Conservation (phyloP, 2,888 invertebrate genomes). For the Leptarthrus brevirostris region DNA sequence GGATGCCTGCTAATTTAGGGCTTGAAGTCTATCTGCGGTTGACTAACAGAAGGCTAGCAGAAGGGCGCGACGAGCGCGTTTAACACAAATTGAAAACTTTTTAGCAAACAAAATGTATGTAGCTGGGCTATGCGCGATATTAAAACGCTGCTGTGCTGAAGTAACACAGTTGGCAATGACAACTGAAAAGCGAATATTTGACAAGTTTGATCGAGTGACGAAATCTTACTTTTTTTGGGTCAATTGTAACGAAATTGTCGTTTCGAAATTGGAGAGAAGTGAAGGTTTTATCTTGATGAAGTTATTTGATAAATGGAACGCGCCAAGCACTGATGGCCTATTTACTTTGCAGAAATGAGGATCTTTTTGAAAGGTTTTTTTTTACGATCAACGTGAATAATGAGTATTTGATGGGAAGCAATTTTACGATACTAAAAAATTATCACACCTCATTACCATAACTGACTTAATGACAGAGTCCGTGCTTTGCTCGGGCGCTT, state of each 20-base stretch:
- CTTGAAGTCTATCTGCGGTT: neutral
- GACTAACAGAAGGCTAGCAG: too few relatives aligned
- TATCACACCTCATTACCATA: slow-evolving; percentile 31
- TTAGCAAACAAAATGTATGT: slow-evolving; percentile 10
- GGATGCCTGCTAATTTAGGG: neutral
- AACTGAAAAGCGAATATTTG: slow-evolving; percentile 13
- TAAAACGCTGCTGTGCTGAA: too few relatives aligned
- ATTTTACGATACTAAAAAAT: slow-evolving; percentile 11
- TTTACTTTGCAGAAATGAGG: too few relatives aligned
- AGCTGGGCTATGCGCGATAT: neutral
- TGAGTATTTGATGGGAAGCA: neutral
- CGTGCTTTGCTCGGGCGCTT: neutral
- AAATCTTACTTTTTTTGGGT: slow-evolving; percentile 19
- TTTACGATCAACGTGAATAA: too few relatives aligned
- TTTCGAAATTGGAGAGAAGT: neutral
- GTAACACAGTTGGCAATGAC: slow-evolving; percentile 15
- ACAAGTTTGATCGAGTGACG: slow-evolving; percentile 36
- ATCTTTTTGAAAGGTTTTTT: too few relatives aligned
- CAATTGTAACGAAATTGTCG: slow-evolving; percentile 15
- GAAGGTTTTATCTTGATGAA: neutral
- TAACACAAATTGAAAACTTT: neutral
- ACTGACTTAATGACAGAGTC: neutral
- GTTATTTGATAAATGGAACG: too few relatives aligned
- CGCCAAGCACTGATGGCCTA: too few relatives aligned
- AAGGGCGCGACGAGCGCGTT: neutral